Evolutionary conservation across 2,113 vertebrate species (phyloP).

Genomic region (Actinemys pallida): DNA sequence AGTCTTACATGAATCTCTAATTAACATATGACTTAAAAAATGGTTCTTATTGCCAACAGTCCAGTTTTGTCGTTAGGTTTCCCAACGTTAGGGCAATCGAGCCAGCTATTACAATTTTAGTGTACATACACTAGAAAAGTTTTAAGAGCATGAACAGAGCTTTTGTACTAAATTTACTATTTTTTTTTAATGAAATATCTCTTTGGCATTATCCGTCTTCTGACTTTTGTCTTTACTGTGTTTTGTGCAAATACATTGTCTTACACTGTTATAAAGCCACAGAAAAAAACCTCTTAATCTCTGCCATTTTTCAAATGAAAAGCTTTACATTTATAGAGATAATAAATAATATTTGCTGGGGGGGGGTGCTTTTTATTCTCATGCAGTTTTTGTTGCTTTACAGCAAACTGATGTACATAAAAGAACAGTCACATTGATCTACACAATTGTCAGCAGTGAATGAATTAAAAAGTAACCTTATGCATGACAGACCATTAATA

Average conservation of each 20-base stretch:
- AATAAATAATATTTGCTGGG: not conserved
- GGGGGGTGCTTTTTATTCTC: not conserved
- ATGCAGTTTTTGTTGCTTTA: not conserved
- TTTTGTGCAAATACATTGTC: constrained; percentile 15
- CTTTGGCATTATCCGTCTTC: constrained; percentile 25
- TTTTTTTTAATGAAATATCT: constrained; percentile 47
- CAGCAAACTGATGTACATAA: not conserved
- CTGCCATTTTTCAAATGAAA: not conserved
- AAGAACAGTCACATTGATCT: not conserved
- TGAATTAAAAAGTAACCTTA: not conserved
- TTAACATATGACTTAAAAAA: constrained; percentile 81
- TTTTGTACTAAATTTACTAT: constrained; percentile 63
- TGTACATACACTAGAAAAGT: constrained; percentile 16
- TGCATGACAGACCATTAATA: not conserved
- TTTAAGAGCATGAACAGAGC: constrained; percentile 38
- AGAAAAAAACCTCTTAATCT: not conserved
- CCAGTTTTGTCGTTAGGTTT: constrained; percentile 77
- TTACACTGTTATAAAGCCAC: not conserved
- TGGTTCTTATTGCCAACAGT: constrained; percentile 72
- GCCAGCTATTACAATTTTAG: constrained; percentile 58
- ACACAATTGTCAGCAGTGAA: not conserved
- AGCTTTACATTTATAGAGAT: not conserved
- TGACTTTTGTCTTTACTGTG: constrained; percentile 5
- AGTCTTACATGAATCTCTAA: constrained; percentile 72
- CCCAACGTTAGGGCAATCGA: constrained; percentile 67